Conservation (phyloP, 1,140 invertebrate genomes). For the Penaeus chinensis region DNA sequence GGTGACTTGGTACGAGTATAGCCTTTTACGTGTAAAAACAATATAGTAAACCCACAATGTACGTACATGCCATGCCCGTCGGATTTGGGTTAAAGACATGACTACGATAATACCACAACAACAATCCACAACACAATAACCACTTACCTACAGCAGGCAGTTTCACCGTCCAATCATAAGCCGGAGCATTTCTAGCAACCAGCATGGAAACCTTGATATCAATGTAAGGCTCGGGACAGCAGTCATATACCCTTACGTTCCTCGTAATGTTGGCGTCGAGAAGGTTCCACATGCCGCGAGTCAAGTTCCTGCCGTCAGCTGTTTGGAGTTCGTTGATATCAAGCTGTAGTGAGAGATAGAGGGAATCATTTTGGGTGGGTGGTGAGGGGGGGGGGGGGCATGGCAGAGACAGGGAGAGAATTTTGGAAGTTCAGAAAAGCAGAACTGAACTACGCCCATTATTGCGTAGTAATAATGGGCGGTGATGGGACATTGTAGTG, state of each 20-base stretch:
- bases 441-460: too few relatives aligned
- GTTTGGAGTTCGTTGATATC: neutral
- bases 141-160: slow-evolving; percentile 42
- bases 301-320: neutral
- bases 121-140: neutral
- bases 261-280: slow-evolving; percentile 4
- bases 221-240: slow-evolving; percentile 55
- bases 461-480: too few relatives aligned
- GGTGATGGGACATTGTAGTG: too few relatives aligned
- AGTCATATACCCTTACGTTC: slow-evolving; percentile 18
- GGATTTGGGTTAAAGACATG: too few relatives aligned
- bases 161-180: slow-evolving; percentile 51
- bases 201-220: slow-evolving; percentile 16
- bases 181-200: slow-evolving; percentile 36
- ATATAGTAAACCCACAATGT: too few relatives aligned
- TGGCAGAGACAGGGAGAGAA: too few relatives aligned
- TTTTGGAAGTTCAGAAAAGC: too few relatives aligned
- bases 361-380: too few relatives aligned
- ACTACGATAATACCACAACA: neutral
- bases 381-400: neutral
- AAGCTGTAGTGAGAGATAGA: slow-evolving; percentile 22
- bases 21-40: too few relatives aligned
- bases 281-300: slow-evolving; percentile 22
- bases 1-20: too few relatives aligned
- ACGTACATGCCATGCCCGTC: too few relatives aligned